Percentiles rank a stretch among this genome's conserved stretches.
These are phyloP conservation scores for Rhagoletis pomonella DNA, from an alignment of 1,140 invertebrate species.

Conservation along the genomic window DNA sequence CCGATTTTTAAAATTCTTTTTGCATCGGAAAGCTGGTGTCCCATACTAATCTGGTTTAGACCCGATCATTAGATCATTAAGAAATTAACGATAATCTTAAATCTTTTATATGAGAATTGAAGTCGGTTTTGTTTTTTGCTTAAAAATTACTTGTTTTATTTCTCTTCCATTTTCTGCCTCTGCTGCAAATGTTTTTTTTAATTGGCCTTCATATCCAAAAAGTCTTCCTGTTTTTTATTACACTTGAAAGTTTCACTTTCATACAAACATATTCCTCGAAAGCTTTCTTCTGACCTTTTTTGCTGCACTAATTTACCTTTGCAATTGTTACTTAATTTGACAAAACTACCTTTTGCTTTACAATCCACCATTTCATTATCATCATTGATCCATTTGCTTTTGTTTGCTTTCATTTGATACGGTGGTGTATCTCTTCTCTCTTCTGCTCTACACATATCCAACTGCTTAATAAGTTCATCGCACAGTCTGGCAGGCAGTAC, in stretches of 20 bases:
- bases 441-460: background rate
- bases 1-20: too few relatives aligned
- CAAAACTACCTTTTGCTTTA: conserved; percentile 46
- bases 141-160: background rate
- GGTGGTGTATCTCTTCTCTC: background rate
- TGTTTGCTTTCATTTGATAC: background rate
- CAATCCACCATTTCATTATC: conserved; percentile 40
- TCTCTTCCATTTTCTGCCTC: background rate
- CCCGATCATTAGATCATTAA: too few relatives aligned
- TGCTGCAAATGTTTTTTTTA: background rate
- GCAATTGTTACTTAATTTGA: conserved; percentile 45
- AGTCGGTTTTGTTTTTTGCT: too few relatives aligned
- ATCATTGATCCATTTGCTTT: conserved; percentile 1
- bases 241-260: background rate
- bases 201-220: background rate
- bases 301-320: conserved; percentile 20
- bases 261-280: background rate
- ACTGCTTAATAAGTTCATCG: background rate
- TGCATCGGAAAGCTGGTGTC: too few relatives aligned
- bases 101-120: too few relatives aligned
- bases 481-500: conserved; percentile 17
- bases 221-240: background rate
- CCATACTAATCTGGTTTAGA: too few relatives aligned
- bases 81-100: too few relatives aligned
- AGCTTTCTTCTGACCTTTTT: conserved; percentile 30